phyloP scores from a whole-genome alignment of 2,113 vertebrate species.

The Megalops atlanticus region DNA sequence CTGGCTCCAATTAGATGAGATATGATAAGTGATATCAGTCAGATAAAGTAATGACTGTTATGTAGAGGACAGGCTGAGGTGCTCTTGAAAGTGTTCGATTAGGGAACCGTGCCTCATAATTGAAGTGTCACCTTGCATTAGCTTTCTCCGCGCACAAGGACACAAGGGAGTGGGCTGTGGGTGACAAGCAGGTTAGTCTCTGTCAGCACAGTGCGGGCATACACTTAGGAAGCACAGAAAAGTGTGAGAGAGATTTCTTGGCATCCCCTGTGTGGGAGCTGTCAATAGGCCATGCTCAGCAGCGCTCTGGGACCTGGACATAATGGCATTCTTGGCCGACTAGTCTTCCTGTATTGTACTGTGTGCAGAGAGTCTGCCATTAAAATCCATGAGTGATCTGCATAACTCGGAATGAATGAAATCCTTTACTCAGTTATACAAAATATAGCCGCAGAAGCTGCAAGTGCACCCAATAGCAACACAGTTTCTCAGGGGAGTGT shows the following conservation, averaged over 20 bases:
- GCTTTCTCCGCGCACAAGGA: neutral
- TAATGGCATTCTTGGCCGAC: neutral
- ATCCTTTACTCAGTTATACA: neutral
- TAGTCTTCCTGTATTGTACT: neutral
- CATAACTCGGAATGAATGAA: neutral
- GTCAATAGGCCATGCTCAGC: too few species aligned
- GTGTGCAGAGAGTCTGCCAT: neutral
- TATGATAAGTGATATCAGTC: neutral
- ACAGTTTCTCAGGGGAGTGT: neutral
- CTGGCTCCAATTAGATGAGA: neutral
- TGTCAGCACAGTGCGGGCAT: too few species aligned
- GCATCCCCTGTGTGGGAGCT: too few species aligned
- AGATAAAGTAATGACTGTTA: neutral
- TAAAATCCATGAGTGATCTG: neutral
- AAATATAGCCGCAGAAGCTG: neutral
- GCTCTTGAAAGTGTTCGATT: neutral
- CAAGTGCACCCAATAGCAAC: neutral
- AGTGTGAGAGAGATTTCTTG: too few species aligned
- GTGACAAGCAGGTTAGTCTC: neutral
- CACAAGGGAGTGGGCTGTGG: neutral
- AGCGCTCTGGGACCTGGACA: too few species aligned
- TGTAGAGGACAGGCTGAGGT: neutral
- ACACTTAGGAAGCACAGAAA: too few species aligned
- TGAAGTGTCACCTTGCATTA: constrained; percentile 6
- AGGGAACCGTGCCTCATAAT: neutral